Conservation (phyloP, 2,113 vertebrate genomes). For the Podocnemis expansa region DNA sequence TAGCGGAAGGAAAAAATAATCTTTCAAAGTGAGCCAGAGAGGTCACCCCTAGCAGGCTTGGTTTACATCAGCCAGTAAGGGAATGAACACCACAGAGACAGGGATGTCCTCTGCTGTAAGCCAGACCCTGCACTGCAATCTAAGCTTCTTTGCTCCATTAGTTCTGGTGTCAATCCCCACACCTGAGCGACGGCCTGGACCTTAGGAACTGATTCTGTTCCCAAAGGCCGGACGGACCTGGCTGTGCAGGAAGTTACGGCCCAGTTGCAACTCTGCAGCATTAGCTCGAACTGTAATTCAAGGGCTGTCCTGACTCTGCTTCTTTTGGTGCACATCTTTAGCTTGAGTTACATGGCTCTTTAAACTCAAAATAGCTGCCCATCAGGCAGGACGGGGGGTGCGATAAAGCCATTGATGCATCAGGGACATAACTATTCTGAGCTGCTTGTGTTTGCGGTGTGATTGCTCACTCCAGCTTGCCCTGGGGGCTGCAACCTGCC, state of each 20-base stretch:
- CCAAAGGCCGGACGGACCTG: not conserved
- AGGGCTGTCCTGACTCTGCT: not conserved
- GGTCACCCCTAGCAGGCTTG: not conserved
- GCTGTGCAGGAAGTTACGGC: not conserved
- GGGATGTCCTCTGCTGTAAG: not conserved
- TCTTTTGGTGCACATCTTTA: too few relatives aligned
- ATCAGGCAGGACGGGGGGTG: not conserved
- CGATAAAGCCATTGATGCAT: accelerated
- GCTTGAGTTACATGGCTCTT: not conserved
- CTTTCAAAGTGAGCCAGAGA: not conserved
- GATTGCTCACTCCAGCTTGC: not conserved
- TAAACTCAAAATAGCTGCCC: not conserved
- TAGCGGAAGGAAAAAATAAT: not conserved
- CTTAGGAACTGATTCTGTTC: not conserved
- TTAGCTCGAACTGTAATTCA: not conserved
- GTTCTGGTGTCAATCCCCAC: accelerated
- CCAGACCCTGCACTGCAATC: accelerated
- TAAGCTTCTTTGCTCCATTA: not conserved
- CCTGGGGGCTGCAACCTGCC: too few relatives aligned
- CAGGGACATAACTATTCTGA: accelerated
- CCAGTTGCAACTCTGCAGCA: not conserved
- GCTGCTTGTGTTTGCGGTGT: not conserved
- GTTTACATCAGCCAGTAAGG: too few relatives aligned
- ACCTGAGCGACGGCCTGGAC: accelerated
- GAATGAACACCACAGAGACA: not conserved